phyloP scores from a whole-genome alignment of 2,888 invertebrate genomes.

The Argyra leucocephala region DNA sequence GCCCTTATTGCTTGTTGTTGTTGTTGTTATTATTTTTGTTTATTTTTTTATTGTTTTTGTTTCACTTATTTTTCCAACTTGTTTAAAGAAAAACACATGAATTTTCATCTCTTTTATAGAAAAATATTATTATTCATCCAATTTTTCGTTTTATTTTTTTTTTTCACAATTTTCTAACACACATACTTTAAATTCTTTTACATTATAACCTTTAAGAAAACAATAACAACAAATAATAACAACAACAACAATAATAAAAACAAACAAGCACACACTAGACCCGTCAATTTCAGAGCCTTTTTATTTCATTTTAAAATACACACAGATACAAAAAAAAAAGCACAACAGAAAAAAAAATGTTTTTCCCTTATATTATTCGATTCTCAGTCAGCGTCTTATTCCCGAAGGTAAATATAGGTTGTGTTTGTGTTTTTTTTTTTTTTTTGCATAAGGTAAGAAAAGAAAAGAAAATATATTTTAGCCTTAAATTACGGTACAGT shows the following conservation, averaged over 20 bases:
- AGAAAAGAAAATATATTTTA: no score
- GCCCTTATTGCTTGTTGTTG: not conserved
- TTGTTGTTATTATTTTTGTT: no score
- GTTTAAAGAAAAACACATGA: slow-evolving; percentile 1
- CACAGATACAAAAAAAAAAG: not conserved
- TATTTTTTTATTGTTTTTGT: not conserved
- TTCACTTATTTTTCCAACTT: not conserved
- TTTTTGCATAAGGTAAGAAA: no score
- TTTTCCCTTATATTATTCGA: no score
- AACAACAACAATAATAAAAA: no score
- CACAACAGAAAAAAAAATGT: not conserved
- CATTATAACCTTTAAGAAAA: not conserved
- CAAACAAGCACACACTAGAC: no score
- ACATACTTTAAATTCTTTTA: slow-evolving; percentile 1
- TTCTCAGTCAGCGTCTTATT: no score
- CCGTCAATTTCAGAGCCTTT: not conserved
- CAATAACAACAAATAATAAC: not conserved
- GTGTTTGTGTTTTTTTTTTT: no score
- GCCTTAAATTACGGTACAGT: no score
- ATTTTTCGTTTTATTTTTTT: no score
- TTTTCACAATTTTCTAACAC: not conserved
- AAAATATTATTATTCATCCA: not conserved
- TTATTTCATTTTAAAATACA: not conserved
- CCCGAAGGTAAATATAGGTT: no score
- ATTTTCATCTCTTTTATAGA: not conserved